Conservation (phyloP, 2,797 vertebrate genomes). For the Spondyliosoma cantharus region DNA sequence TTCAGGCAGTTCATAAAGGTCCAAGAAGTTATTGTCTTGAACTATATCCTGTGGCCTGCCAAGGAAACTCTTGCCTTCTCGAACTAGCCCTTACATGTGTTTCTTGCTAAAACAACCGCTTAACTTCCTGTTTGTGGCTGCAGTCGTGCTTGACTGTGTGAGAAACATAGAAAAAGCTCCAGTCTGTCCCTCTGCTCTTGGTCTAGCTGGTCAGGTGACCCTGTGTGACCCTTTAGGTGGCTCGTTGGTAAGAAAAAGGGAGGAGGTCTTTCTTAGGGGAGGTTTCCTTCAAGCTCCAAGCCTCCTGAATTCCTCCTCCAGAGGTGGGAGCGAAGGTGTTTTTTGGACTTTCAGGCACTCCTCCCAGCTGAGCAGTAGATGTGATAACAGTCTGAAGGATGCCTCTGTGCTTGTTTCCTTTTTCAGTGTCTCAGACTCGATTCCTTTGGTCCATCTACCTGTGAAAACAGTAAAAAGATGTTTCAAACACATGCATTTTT, state of each 20-base stretch:
- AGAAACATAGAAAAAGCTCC: slow-evolving; percentile 46
- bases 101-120: slow-evolving; percentile 47
- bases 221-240: slow-evolving; percentile 53
- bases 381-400: slow-evolving; percentile 53
- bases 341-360: slow-evolving; percentile 50
- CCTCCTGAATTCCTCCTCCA: slow-evolving; percentile 71
- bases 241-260: slow-evolving; percentile 68
- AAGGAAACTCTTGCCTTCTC: slow-evolving; percentile 55
- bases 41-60: slow-evolving; percentile 57
- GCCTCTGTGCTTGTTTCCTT: slow-evolving; percentile 54
- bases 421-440: slow-evolving; percentile 19
- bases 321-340: slow-evolving; percentile 59
- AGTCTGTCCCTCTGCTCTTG: slow-evolving; percentile 48
- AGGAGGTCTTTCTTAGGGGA: slow-evolving; percentile 57
- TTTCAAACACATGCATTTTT: background rate
- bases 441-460: slow-evolving; percentile 61
- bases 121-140: slow-evolving; percentile 70
- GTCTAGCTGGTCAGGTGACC: slow-evolving; percentile 49
- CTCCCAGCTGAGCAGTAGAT: slow-evolving; percentile 35
- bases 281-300: slow-evolving; percentile 59
- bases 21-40: slow-evolving; percentile 51
- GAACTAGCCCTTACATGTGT: slow-evolving; percentile 23
- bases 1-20: slow-evolving; percentile 57
- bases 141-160: slow-evolving; percentile 31
- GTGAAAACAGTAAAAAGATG: slow-evolving; percentile 47